phyloP scores from a whole-genome alignment of 2,113 vertebrate genomes.

The Anser brachyrhynchus region DNA sequence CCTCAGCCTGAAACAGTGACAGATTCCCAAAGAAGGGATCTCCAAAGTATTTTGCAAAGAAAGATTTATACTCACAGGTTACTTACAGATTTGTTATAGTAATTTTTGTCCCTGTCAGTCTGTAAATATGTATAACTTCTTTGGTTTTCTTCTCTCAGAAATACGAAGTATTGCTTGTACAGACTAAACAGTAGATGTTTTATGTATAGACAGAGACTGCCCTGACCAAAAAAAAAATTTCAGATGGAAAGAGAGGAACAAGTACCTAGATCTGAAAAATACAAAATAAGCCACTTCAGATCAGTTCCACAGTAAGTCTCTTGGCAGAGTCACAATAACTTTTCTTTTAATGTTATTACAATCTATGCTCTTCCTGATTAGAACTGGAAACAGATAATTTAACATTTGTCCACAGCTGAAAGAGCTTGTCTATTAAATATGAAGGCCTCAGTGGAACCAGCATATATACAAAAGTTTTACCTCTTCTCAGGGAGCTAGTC shows the following conservation, averaged over 20 bases:
- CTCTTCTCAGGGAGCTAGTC: background rate
- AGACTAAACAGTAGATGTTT: background rate
- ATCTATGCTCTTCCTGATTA: background rate
- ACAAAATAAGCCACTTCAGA: background rate
- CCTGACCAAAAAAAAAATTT: background rate
- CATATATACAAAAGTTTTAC: background rate
- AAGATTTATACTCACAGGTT: background rate
- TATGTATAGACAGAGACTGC: background rate
- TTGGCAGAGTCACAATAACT: background rate
- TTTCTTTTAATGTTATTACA: background rate
- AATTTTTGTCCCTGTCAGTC: background rate
- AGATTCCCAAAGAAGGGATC: background rate
- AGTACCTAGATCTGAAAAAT: background rate
- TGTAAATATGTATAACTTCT: background rate
- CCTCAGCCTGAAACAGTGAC: background rate
- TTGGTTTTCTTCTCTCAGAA: background rate
- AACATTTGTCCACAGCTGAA: background rate
- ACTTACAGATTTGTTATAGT: background rate
- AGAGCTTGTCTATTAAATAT: background rate
- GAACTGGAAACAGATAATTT: background rate
- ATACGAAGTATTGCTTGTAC: background rate
- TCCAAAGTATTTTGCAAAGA: background rate
- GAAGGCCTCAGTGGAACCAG: background rate
- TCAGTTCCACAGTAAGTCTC: background rate
- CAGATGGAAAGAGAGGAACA: background rate